Conservation (phyloP, 2,113 vertebrate genomes). For the Cynopterus brachyotis region DNA sequence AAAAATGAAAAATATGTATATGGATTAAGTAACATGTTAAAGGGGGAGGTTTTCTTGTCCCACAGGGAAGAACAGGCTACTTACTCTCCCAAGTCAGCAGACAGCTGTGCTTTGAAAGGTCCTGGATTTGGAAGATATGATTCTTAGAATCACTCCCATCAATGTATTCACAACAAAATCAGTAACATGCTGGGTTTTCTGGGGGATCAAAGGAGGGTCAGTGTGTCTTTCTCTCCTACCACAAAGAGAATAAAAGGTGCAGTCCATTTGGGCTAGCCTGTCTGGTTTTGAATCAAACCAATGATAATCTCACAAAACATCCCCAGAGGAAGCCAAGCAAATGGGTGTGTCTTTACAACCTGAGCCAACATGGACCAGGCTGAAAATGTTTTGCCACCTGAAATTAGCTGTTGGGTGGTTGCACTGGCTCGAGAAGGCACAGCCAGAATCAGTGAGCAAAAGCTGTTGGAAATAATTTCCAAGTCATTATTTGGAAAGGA, state of each 20-base stretch:
- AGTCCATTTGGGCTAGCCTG: neutral
- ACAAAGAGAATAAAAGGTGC: neutral
- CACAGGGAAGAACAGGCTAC: too few species aligned
- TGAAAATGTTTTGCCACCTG: constrained; percentile 6
- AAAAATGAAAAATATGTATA: neutral
- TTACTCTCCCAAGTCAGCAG: neutral
- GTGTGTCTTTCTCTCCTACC: neutral
- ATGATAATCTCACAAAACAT: constrained; percentile 24
- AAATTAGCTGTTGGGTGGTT: neutral
- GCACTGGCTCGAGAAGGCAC: constrained; percentile 24
- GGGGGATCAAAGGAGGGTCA: neutral
- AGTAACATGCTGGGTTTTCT: neutral
- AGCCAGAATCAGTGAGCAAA: neutral
- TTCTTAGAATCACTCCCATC: neutral
- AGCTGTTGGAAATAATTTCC: constrained; percentile 21
- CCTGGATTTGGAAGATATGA: neutral
- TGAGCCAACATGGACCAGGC: neutral
- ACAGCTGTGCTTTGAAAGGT: neutral
- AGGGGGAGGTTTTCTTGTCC: neutral
- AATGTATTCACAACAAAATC: neutral
- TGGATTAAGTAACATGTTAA: neutral
- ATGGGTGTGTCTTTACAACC: constrained; percentile 42
- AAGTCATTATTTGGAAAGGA: constrained; percentile 31
- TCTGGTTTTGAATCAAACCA: neutral
- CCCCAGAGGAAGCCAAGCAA: neutral